These are phyloP conservation scores for Mesocentrotus franciscanus DNA, from an alignment of 53 echinoderm and acorn worm species.

Conservation along the genomic window DNA sequence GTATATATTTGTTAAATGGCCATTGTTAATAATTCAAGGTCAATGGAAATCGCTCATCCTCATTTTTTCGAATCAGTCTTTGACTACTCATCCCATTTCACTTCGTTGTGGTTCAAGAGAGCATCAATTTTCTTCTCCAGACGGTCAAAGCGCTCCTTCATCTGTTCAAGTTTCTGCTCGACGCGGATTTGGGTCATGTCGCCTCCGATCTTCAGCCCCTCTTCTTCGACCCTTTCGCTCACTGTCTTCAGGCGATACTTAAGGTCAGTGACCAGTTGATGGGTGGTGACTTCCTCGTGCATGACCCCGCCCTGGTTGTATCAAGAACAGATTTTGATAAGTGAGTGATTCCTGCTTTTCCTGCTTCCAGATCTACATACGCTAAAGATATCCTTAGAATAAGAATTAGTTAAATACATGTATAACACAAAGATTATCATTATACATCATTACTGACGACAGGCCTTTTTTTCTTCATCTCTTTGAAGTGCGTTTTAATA, in stretches of 20 bases:
- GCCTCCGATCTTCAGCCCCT: neutral
- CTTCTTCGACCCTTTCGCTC: constrained; percentile 24
- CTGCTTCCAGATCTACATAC: too few relatives aligned
- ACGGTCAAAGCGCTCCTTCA: constrained; percentile 73
- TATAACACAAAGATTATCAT: too few relatives aligned
- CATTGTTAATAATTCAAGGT: too few relatives aligned
- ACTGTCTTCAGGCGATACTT: constrained; percentile 70
- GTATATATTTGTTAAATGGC: too few relatives aligned
- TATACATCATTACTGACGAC: too few relatives aligned
- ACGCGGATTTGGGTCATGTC: constrained; percentile 14
- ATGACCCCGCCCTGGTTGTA: constrained; percentile 38
- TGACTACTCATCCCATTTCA: constrained; percentile 71
- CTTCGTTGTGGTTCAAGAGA: constrained; percentile 67
- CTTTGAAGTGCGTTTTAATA: too few relatives aligned
- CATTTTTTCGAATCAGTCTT: neutral
- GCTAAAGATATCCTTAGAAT: too few relatives aligned
- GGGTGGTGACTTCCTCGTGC: constrained; percentile 31
- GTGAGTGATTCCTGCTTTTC: neutral
- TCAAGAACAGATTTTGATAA: neutral
- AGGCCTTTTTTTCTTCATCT: too few relatives aligned
- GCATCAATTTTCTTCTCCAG: constrained; percentile 83
- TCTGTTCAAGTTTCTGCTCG: constrained; percentile 30
- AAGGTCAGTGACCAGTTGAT: constrained; percentile 68
- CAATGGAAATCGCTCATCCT: neutral
- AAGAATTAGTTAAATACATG: too few relatives aligned